phyloP scores from a whole-genome alignment of 2,113 vertebrate genomes.

The Datnioides undecimradiatus region DNA sequence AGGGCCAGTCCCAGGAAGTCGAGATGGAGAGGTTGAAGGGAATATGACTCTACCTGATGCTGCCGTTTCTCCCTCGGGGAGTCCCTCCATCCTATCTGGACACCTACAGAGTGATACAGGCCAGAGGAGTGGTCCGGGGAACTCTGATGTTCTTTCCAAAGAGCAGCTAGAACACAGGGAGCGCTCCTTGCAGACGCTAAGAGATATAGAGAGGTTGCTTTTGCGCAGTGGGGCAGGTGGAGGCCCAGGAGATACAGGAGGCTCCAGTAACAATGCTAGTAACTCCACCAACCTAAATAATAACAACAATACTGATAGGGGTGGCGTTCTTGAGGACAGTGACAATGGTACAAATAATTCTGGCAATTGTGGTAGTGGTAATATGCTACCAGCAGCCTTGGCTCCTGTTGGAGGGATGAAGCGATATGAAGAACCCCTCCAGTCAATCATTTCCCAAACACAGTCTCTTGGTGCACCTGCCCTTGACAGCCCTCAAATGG shows the following conservation, averaged over 20 bases:
- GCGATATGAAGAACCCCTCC: slow-evolving; percentile 95
- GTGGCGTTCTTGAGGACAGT: slow-evolving; percentile 66
- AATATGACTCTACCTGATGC: slow-evolving; percentile 65
- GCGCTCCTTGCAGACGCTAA: slow-evolving; percentile 94
- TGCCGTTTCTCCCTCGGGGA: slow-evolving; percentile 77
- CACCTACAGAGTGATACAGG: slow-evolving; percentile 76
- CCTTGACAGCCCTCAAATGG: slow-evolving; percentile 87
- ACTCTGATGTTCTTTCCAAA: slow-evolving; percentile 90
- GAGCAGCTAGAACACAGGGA: slow-evolving; percentile 97
- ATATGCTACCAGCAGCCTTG: slow-evolving; percentile 67
- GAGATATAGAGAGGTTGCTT: slow-evolving; percentile 94
- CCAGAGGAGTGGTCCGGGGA: slow-evolving; percentile 68
- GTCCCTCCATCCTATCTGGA: slow-evolving; percentile 76
- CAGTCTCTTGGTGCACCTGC: slow-evolving; percentile 88
- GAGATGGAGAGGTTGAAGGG: slow-evolving; percentile 62
- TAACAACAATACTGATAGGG: slow-evolving; percentile 80
- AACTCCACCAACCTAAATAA: slow-evolving; percentile 72
- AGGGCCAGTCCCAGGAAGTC: slow-evolving; percentile 62
- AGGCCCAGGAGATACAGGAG: slow-evolving; percentile 83
- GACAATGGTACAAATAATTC: slow-evolving; percentile 70
- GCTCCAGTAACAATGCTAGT: slow-evolving; percentile 61
- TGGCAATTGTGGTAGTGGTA: slow-evolving; percentile 66
- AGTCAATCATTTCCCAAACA: slow-evolving; percentile 96
- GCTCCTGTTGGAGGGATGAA: slow-evolving; percentile 81
- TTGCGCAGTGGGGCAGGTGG: slow-evolving; percentile 88